Base-by-base conservation (phyloP, 2,888 invertebrate species). In the Neoscelio sp. region DNA sequence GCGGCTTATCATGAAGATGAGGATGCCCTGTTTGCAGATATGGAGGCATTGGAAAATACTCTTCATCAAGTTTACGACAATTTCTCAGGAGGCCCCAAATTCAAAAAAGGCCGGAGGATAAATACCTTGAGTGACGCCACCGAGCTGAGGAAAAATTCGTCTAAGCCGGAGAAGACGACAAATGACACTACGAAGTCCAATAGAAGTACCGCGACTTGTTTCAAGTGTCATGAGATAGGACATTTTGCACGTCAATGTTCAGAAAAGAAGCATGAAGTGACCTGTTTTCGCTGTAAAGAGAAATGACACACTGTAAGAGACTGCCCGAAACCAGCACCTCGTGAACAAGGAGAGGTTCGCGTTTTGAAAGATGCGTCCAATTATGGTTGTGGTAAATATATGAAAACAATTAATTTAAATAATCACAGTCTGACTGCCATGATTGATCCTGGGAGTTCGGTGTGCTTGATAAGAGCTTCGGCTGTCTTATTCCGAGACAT, bases 381-480 rank as follows among this genome's bases (percentile, higher is more conserved):
- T 4, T 10, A 35, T 33, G 20, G 8, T 8, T 1, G 6, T 8
- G 20, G 60, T 6, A 80, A 81, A 65, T 81, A 81, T 40, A 10
- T 78, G 2, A 81, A 78, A 26, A 10, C 12, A 0, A 40, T 68
- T 1, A 48, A 15, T 1, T 17, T 80, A 13, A 64, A 76, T n/a
- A 28, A 33, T 2, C 42, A 71, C 2, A 7, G 7, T 1, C 12
- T 71, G 8, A 26, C 30, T 6, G 70, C 77, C 7, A 70, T 77
- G 77, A 70, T 79, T n/a, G 77, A 79, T 50, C 48, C 78, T 0
- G 76, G 76, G 6, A 67, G 80, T 13, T 68, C 73, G 17, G 76
- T 65, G 8, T 78, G 81, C 18, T 73, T 76, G 0, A 54, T 78
- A 2, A 76, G 52, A 46, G 76, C 81, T 13, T 38, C 70, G 18